These are phyloP conservation scores for Selene dorsalis DNA, from an alignment of 2,797 vertebrate species.

Conservation along the genomic window DNA sequence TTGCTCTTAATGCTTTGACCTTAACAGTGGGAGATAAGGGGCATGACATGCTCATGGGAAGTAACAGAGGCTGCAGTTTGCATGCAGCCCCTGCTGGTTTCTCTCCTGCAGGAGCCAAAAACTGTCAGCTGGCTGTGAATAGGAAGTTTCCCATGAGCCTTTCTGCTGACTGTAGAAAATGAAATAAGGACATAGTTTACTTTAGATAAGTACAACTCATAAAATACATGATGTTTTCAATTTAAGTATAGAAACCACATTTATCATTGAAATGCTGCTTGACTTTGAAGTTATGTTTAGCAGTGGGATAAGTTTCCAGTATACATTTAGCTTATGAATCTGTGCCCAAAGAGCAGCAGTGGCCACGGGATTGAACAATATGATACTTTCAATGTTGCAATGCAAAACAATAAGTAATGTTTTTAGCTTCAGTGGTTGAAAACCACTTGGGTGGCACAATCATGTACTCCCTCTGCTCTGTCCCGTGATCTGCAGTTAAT, in stretches of 20 bases:
- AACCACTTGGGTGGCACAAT: background rate
- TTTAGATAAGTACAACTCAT: background rate
- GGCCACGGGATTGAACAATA: background rate
- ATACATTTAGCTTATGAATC: background rate
- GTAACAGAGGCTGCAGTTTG: constrained; percentile 30
- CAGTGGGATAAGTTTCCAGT: background rate
- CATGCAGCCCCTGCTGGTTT: constrained; percentile 35
- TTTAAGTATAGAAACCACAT: background rate
- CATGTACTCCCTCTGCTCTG: background rate
- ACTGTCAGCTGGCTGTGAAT: constrained; percentile 10
- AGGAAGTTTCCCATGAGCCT: constrained; percentile 30
- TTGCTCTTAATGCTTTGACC: constrained; percentile 49
- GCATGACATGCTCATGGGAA: constrained; percentile 40
- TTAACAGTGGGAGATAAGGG: constrained; percentile 38
- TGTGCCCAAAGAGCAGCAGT: background rate
- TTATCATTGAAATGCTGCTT: constrained; percentile 4
- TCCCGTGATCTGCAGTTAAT: background rate
- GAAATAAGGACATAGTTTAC: background rate
- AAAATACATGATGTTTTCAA: constrained; percentile 10
- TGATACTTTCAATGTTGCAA: background rate
- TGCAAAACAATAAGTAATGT: background rate
- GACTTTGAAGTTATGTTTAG: constrained; percentile 2
- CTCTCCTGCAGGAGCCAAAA: constrained; percentile 16
- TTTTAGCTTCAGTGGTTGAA: background rate
- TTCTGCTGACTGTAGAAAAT: constrained; percentile 6